phyloP scores from a whole-genome alignment of 2,888 invertebrate species.

The Polydesmus complanatus region DNA sequence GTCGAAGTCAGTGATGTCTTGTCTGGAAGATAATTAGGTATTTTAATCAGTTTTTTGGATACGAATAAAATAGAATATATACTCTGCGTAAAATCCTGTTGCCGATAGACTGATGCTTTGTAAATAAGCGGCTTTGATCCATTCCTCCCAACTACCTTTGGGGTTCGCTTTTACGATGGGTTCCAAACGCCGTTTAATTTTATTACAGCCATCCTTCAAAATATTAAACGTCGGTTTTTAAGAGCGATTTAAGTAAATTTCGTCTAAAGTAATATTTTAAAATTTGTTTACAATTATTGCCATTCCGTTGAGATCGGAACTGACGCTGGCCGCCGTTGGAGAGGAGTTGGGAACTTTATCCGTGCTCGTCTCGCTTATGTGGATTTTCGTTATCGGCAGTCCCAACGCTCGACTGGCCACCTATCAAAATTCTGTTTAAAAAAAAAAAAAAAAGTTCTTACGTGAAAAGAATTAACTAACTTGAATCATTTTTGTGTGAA shows the following conservation, averaged over 20 bases:
- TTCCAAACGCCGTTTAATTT: conserved; percentile 53
- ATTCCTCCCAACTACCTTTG: conserved; percentile 65
- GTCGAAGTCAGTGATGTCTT: conserved; percentile 41
- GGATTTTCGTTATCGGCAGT: conserved; percentile 55
- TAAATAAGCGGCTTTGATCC: conserved; percentile 62
- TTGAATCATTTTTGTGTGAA: conserved; percentile 92
- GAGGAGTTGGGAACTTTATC: conserved; percentile 86
- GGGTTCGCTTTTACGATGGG: conserved; percentile 63
- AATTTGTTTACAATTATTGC: conserved; percentile 50
- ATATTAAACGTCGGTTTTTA: background rate
- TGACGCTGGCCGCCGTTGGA: conserved; percentile 74
- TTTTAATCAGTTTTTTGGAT: conserved; percentile 5
- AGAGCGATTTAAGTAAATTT: background rate
- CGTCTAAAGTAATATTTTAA: background rate
- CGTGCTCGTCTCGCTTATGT: conserved; percentile 67
- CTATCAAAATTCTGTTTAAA: conserved; percentile 25
- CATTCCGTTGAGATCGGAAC: conserved; percentile 84
- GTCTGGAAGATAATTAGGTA: background rate
- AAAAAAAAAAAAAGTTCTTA: background rate
- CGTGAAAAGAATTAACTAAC: conserved; percentile 23
- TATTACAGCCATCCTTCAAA: conserved; percentile 58
- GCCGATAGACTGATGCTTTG: conserved; percentile 65
- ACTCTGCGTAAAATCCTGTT: conserved; percentile 53
- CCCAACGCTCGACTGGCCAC: conserved; percentile 60
- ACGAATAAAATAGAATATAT: background rate